Evolutionary conservation across 2,113 vertebrate species (phyloP).

Genomic region (Bombycilla garrulus): DNA sequence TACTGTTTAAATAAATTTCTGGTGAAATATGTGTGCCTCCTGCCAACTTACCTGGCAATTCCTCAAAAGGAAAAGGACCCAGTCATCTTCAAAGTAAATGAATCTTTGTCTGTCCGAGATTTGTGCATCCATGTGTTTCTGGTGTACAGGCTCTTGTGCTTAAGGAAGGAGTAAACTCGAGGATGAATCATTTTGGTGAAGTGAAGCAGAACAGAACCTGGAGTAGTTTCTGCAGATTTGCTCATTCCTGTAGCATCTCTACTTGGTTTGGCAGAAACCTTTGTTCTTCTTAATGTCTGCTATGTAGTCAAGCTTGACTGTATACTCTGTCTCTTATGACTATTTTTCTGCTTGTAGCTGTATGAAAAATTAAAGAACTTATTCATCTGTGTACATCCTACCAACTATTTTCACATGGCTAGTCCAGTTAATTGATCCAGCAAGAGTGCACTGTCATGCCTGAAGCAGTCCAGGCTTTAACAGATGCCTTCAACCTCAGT

Average conservation of each 20-base stretch:
- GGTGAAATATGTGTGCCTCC: neutral
- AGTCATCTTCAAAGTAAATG: neutral
- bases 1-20: neutral
- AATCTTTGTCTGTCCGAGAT: neutral
- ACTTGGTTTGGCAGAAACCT: neutral
- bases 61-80: neutral
- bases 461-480: slow-evolving; percentile 6
- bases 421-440: slow-evolving; percentile 40
- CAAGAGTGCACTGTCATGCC: slow-evolving; percentile 10
- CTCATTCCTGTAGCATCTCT: neutral
- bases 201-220: neutral
- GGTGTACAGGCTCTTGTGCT: neutral
- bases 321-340: neutral
- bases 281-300: neutral
- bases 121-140: neutral
- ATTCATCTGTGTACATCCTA: slow-evolving; percentile 3
- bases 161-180: neutral
- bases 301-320: neutral
- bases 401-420: slow-evolving; percentile 40
- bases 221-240: neutral
- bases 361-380: slow-evolving; percentile 39
- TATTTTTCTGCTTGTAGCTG: slow-evolving; percentile 1
- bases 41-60: neutral
- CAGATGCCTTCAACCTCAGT: neutral
- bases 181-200: neutral